Evolutionary conservation across 2,797 vertebrate species (phyloP).

Genomic region (Sardinella longiceps): DNA sequence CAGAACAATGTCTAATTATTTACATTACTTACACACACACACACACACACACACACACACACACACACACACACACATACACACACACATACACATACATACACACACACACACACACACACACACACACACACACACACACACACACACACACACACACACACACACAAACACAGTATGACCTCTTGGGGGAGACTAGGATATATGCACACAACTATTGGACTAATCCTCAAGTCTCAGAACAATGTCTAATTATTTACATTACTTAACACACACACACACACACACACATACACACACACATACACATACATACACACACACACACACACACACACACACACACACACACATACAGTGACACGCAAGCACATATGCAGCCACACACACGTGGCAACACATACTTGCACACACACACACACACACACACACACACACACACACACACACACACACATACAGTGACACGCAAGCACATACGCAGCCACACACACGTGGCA

Average conservation of each 20-base stretch:
- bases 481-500: background rate
- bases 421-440: background rate
- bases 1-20: background rate
- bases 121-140: background rate
- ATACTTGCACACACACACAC: conserved; percentile 13
- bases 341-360: background rate
- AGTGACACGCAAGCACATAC: background rate
- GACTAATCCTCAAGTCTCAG: background rate
- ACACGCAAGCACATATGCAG: no score
- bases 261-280: conserved; percentile 29
- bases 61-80: conserved; percentile 13
- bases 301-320: conserved; percentile 7
- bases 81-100: background rate
- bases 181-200: no score
- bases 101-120: background rate
- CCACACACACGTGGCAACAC: no score
- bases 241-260: background rate
- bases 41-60: background rate
- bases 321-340: background rate
- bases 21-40: conserved; percentile 24
- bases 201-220: background rate
- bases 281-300: background rate
- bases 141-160: conserved; percentile 19
- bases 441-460: background rate
- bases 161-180: background rate